phyloP scores from a whole-genome alignment of 1,140 invertebrate genomes.

The Wiebesia pumilae region DNA sequence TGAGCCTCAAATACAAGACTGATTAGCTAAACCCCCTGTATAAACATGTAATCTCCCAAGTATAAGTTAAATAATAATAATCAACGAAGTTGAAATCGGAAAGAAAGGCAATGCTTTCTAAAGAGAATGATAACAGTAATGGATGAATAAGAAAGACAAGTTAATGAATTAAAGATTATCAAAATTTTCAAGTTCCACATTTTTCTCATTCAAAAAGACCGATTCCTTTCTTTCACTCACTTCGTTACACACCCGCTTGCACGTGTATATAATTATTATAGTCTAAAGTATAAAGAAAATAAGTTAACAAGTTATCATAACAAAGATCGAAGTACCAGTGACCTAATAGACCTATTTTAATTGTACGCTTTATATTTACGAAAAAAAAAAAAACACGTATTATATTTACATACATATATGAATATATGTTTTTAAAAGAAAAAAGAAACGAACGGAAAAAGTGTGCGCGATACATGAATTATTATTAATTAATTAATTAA shows the following conservation, averaged over 20 bases:
- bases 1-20: constrained; percentile 75
- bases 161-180: background rate
- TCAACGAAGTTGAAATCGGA: constrained; percentile 65
- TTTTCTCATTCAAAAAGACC: constrained; percentile 60
- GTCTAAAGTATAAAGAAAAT: constrained; percentile 35
- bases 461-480: constrained; percentile 38
- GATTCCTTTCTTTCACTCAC: constrained; percentile 58
- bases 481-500: constrained; percentile 28
- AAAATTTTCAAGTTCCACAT: constrained; percentile 66
- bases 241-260: constrained; percentile 48
- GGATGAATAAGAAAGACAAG: background rate
- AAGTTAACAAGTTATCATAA: constrained; percentile 55
- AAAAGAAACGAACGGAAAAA: constrained; percentile 32
- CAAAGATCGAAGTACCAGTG: constrained; percentile 64
- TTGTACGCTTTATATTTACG: constrained; percentile 60
- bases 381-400: constrained; percentile 40
- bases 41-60: constrained; percentile 70
- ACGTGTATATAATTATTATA: constrained; percentile 53
- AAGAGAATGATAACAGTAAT: background rate
- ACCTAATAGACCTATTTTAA: constrained; percentile 64
- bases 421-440: constrained; percentile 43
- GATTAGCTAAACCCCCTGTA: constrained; percentile 74
- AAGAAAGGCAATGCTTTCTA: constrained; percentile 32
- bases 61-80: constrained; percentile 48
- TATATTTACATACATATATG: constrained; percentile 41